Base-by-base conservation (phyloP, 1,140 invertebrate genomes). In the Glomeris maerens region DNA sequence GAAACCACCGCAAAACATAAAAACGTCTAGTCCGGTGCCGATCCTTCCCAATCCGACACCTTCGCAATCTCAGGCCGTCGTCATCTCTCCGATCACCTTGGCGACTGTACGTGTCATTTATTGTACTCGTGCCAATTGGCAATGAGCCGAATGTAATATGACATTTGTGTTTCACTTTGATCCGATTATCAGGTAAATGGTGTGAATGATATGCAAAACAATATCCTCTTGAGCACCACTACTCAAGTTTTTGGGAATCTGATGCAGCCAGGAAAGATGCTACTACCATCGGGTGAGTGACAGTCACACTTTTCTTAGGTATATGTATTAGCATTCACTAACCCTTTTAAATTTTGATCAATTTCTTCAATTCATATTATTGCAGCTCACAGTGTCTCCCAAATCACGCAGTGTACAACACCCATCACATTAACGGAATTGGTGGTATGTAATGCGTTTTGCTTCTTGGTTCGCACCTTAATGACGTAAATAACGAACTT, bases 121-220 rank as follows among this genome's bases (percentile, higher is more conserved):
- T 5, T 17, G 5, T 25, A 42, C 31, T 36, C 17, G 31, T 13
- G 31, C 17, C 31, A 13, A 36, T 13, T 10, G 31, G 17, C 31
- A 13, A 13, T 10, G 17, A 10, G 25, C 25, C 17, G 40, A 17
- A 10, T 21, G 40, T n/a, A 42, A 21, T 42, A 21, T 42, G 25
- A 4, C 20, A 7, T 5, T 21, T 17, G 36, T 27, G 17, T 25
- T 7, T 50, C 2, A 20, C 41, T 51, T 40, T 46, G 10, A 42
- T 10, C 27, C 46, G 44, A 27, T n/a, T n/a, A n/a, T n/a, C 27
- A 50, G 46, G n/a, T 53, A 23, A 22, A 31, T 22, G 26, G 41
- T 29, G 45, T 58, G 10, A 54, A 38, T 49, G 59, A 60, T 45
- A 59, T 64, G 38, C 56, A 62, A 29, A 55, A 56, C 17, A 59